Percentiles rank a stretch among this genome's conserved stretches.
These are phyloP conservation scores for Mesoligia furuncula DNA, from an alignment of 2,888 invertebrate species.

Conservation along the genomic window DNA sequence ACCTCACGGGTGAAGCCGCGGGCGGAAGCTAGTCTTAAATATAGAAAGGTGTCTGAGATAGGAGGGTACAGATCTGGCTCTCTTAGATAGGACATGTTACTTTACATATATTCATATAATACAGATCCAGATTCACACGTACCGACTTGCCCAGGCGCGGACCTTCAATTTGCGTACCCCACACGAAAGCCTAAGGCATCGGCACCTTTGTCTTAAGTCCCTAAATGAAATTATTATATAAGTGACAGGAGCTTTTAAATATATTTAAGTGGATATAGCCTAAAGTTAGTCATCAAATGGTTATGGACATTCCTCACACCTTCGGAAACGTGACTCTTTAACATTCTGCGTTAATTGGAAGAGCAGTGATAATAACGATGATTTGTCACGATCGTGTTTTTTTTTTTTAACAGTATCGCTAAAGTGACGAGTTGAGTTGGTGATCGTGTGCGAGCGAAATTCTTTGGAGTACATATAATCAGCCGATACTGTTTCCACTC, in stretches of 20 bases:
- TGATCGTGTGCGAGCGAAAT: neutral
- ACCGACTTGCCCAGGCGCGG: slow-evolving; percentile 6
- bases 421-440: neutral
- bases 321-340: slow-evolving; percentile 51
- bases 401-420: slow-evolving; percentile 3
- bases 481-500: neutral
- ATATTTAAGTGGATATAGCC: slow-evolving; percentile 66
- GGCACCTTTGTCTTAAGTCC: slow-evolving; percentile 72
- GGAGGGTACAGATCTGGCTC: no score
- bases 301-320: slow-evolving; percentile 65
- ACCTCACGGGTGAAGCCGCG: no score
- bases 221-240: slow-evolving; percentile 73
- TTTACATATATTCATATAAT: no score
- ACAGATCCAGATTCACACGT: slow-evolving; percentile 21
- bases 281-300: slow-evolving; percentile 53
- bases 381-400: slow-evolving; percentile 40
- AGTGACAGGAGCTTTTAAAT: slow-evolving; percentile 65
- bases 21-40: no score
- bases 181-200: slow-evolving; percentile 57
- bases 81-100: no score
- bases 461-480: neutral
- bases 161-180: slow-evolving; percentile 42
- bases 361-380: slow-evolving; percentile 30
- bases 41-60: no score
- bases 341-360: slow-evolving; percentile 55